Base-by-base conservation (phyloP, 2,888 invertebrate species). In the Saturnia pavonia region DNA sequence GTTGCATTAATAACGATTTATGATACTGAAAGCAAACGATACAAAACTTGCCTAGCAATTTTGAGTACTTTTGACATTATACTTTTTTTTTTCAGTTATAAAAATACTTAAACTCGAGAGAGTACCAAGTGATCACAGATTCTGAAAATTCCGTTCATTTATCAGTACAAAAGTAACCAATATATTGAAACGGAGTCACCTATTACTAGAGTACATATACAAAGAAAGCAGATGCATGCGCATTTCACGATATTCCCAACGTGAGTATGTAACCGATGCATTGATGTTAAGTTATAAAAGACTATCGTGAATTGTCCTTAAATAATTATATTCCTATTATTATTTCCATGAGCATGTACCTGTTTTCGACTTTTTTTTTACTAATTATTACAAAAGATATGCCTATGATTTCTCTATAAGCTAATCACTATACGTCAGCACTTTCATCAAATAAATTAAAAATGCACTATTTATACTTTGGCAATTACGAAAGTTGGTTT, bases 91-190 rank as follows among this genome's bases (percentile, higher is more conserved):
- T 88, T 86, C 82, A 87, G 85, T 82, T 90, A 88, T 87, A 89
- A 91, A 90, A 89, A 83, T 87, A 89, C 91, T 91, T 92, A 90
- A 91, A 86, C 89, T 86, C 87, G 85, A 93, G 92, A 93, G 94
- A 94, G 94, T 94, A 94, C 93, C 91, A 92, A 88, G 91, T 92
- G 90, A 93, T 94, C 93, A 94, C 93, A 93, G 93, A 93, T 93
- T 92, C 85, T 87, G 90, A 92, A 87, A 87, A 78, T 88, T 27
- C 92, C 92, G 92, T 83, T 88, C 88, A 84, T 86, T 73, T 83
- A 91, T 84, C 81, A 90, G 88, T 90, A 88, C 88, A 87, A 87
- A 88, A 88, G 88, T 90, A 82, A 90, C 88, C 83, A 91, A 91
- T 79, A 80, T 81, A 80, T 80, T 82, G 87, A 88, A 87, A 91